phyloP scores from a whole-genome alignment of 1,140 invertebrate genomes.

The Drosophila erecta region DNA sequence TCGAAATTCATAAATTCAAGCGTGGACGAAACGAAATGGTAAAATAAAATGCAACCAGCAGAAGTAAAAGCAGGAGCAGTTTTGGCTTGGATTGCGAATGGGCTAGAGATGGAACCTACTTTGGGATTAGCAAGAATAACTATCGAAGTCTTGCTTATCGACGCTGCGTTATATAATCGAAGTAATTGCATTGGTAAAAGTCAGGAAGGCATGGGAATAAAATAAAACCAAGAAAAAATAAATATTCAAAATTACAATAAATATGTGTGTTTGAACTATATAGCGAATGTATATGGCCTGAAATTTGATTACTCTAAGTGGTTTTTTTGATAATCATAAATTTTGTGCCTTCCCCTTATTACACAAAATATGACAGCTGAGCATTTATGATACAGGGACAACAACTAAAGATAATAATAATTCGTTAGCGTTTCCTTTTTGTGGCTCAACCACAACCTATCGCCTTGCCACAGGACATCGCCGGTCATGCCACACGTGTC shows the following conservation, averaged over 20 bases:
- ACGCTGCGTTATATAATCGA: not conserved
- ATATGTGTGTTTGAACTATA: too few species aligned
- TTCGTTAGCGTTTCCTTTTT: too few species aligned
- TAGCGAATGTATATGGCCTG: too few species aligned
- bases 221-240: too few species aligned
- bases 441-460: not conserved
- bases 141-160: not conserved
- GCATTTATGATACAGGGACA: too few species aligned
- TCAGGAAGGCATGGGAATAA: too few species aligned
- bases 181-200: not conserved
- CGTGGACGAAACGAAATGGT: constrained; percentile 56
- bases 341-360: too few species aligned
- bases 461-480: not conserved
- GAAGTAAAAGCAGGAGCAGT: constrained; percentile 12
- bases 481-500: constrained; percentile 12
- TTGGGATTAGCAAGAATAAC: not conserved
- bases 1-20: constrained; percentile 59
- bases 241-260: too few species aligned
- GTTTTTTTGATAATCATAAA: too few species aligned
- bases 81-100: constrained; percentile 8
- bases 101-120: not conserved
- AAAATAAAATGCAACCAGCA: constrained; percentile 66
- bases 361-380: too few species aligned
- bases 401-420: too few species aligned
- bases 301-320: too few species aligned